A percentile compares a stretch with the other conserved stretches of the same genome.
Evolutionary conservation across 2,797 vertebrate species (phyloP).

Genomic region (Phoeniculus purpureus): DNA sequence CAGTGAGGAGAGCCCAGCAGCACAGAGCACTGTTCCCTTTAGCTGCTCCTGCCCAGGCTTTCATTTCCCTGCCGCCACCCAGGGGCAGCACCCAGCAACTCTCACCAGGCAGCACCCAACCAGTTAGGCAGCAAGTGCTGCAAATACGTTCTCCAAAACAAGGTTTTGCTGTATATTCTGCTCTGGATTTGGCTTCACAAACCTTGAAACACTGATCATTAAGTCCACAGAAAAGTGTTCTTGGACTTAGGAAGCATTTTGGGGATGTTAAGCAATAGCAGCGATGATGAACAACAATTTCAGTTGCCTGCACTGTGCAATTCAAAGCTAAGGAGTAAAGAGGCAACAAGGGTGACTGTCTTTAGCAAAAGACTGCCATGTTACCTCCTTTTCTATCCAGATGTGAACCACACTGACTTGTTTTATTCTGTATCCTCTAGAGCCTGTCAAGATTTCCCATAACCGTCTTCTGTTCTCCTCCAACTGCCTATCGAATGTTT

Average conservation of each 20-base stretch:
- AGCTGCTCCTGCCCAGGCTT: background rate
- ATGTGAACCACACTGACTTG: background rate
- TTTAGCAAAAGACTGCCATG: background rate
- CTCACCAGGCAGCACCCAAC: background rate
- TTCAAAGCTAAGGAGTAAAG: background rate
- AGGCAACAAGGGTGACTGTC: background rate
- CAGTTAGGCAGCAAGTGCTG: background rate
- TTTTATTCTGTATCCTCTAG: slow-evolving; percentile 65
- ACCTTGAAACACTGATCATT: background rate
- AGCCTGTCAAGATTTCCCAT: slow-evolving; percentile 82
- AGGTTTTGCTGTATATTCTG: background rate
- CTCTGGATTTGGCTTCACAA: background rate
- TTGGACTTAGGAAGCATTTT: background rate
- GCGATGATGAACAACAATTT: background rate
- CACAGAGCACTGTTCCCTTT: background rate
- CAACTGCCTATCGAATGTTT: slow-evolving; percentile 84
- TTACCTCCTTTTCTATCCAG: background rate
- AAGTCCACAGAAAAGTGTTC: background rate
- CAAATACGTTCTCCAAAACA: background rate
- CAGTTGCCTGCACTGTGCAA: background rate
- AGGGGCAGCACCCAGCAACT: background rate
- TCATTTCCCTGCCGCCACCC: background rate
- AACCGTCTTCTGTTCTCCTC: slow-evolving; percentile 82
- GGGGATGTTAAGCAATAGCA: background rate
- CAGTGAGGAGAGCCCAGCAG: background rate